These are phyloP conservation scores for Campopleginae sp. DNA, from an alignment of 2,888 invertebrate species.

Conservation along the genomic window DNA sequence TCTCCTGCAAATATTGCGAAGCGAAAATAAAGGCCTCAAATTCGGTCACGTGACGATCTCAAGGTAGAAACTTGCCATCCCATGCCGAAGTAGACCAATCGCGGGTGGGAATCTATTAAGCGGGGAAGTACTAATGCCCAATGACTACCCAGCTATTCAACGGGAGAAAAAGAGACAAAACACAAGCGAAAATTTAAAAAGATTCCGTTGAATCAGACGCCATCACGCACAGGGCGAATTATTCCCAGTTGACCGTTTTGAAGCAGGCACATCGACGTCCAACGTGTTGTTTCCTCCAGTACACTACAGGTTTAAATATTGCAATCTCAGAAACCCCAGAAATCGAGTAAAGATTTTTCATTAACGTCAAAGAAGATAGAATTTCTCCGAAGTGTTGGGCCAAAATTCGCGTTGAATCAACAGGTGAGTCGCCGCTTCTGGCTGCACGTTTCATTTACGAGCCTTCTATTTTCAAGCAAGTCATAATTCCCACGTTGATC, in stretches of 20 bases:
- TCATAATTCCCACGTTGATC: not conserved
- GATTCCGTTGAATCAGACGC: constrained; percentile 7
- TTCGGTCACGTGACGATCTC: not conserved
- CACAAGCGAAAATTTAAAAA: constrained; percentile 14
- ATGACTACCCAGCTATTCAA: too few species aligned
- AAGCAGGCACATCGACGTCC: not conserved
- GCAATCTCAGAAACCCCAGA: too few species aligned
- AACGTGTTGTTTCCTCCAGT: not conserved
- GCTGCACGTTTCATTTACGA: too few species aligned
- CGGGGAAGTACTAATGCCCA: not conserved
- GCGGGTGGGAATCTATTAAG: not conserved
- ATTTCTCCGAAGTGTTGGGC: not conserved
- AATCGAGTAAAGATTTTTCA: too few species aligned
- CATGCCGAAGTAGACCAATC: not conserved
- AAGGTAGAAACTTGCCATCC: not conserved
- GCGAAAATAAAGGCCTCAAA: not conserved
- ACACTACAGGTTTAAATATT: too few species aligned
- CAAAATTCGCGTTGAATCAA: not conserved
- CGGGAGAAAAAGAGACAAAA: not conserved
- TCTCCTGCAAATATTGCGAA: too few species aligned
- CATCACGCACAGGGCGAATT: not conserved
- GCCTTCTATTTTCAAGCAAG: too few species aligned
- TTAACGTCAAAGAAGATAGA: not conserved
- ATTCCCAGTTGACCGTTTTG: too few species aligned
- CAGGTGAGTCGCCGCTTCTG: constrained; percentile 5